Evolutionary conservation across 2,888 invertebrate genomes (phyloP).

Genomic region (Portevinia maculata): DNA sequence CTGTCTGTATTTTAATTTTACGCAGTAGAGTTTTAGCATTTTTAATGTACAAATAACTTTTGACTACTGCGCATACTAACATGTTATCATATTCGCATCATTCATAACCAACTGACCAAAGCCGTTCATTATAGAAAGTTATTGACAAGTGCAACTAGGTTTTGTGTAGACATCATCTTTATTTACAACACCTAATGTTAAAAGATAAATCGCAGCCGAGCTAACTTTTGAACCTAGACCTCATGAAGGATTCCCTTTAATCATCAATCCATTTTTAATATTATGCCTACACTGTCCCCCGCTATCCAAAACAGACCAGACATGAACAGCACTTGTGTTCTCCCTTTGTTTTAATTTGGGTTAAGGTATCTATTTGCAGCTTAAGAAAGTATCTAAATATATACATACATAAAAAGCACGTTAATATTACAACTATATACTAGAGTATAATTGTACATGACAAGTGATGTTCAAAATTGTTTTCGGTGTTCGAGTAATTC

Average conservation of each 20-base stretch:
- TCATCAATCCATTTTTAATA: constrained; percentile 33
- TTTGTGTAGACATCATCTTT: not conserved
- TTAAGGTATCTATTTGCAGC: constrained; percentile 70
- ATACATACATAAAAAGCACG: constrained; percentile 49
- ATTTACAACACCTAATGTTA: not conserved
- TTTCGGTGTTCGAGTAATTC: not conserved
- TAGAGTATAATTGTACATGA: constrained; percentile 59
- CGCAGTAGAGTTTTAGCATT: no score
- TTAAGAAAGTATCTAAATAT: constrained; percentile 43
- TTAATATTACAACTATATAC: constrained; percentile 49
- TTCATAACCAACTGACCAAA: constrained; percentile 5
- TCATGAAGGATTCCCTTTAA: constrained; percentile 49
- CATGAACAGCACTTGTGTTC: constrained; percentile 60
- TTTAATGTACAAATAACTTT: not conserved
- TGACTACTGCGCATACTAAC: constrained; percentile 7
- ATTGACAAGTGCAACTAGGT: not conserved
- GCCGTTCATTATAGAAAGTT: not conserved
- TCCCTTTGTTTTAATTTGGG: constrained; percentile 56
- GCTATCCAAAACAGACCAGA: constrained; percentile 18
- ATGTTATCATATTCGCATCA: not conserved
- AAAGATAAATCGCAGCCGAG: not conserved
- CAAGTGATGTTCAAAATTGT: constrained; percentile 69
- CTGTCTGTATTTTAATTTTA: no score
- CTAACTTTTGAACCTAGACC: constrained; percentile 34
- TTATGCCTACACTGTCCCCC: constrained; percentile 24